Conservation (phyloP, 2,113 vertebrate species). For the Lasiurus cinereus region DNA sequence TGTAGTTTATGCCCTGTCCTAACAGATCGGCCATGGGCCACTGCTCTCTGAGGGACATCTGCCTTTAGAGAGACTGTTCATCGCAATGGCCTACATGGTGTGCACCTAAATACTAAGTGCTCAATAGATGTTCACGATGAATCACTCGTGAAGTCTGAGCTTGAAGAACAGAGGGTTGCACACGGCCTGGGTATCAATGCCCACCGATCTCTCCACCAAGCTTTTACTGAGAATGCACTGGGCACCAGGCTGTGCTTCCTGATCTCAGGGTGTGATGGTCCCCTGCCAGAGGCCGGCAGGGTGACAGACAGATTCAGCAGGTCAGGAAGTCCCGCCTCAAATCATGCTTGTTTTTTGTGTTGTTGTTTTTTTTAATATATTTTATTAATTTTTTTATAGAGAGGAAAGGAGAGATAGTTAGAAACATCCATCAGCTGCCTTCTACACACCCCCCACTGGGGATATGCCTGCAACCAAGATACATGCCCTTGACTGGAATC, state of each 20-base stretch:
- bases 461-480: no score
- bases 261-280: background rate
- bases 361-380: no score
- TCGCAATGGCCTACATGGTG: background rate
- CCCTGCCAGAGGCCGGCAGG: background rate
- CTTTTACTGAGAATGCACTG: background rate
- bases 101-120: background rate
- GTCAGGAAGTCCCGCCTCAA: background rate
- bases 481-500: no score
- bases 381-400: no score
- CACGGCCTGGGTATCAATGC: background rate
- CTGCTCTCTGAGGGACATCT: background rate
- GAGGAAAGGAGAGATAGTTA: no score
- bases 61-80: background rate
- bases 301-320: background rate
- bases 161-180: background rate
- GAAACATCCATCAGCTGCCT: no score
- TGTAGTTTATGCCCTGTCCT: background rate
- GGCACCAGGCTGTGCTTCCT: background rate
- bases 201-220: background rate
- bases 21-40: background rate
- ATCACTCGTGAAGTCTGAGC: background rate
- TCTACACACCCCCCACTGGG: no score
- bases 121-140: background rate
- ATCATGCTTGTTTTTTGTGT: no score